Percentiles rank a stretch among this genome's conserved stretches.
Evolutionary conservation across 2,797 vertebrate genomes (phyloP).

Genomic region (Lacerta bilineata): DNA sequence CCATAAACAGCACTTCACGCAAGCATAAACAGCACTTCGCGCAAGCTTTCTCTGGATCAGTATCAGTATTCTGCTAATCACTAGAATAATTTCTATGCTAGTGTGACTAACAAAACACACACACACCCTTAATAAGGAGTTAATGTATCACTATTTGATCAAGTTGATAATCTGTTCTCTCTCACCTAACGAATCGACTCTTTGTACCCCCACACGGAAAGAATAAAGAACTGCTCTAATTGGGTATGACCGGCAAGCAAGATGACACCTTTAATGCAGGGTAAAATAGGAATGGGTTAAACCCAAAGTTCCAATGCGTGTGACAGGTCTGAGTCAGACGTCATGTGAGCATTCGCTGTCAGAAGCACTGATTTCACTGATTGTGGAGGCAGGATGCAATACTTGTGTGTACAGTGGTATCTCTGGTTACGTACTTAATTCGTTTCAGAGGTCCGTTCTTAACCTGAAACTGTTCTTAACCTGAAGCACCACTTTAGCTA

Average conservation of each 20-base stretch:
- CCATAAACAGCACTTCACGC: too few species aligned
- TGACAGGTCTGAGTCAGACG: neutral
- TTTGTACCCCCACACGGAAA: neutral
- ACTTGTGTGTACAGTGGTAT: neutral
- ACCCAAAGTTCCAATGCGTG: fast-evolving
- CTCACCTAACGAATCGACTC: neutral
- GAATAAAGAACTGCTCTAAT: neutral
- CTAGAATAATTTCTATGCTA: too few species aligned
- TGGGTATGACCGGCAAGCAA: neutral
- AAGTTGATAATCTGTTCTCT: neutral
- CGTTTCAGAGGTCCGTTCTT: too few species aligned
- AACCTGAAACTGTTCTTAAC: too few species aligned
- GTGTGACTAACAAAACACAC: too few species aligned
- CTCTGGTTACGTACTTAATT: too few species aligned
- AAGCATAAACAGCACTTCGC: too few species aligned
- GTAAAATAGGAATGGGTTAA: neutral
- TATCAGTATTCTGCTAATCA: too few species aligned
- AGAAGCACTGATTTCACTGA: neutral
- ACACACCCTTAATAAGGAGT: neutral
- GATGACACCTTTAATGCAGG: neutral
- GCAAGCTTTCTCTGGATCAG: too few species aligned
- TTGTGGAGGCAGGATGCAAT: neutral
- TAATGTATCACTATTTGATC: neutral
- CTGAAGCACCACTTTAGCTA: too few species aligned
- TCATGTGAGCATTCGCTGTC: neutral